phyloP scores from a whole-genome alignment of 2,888 invertebrate species.

The Candidula unifasciata region DNA sequence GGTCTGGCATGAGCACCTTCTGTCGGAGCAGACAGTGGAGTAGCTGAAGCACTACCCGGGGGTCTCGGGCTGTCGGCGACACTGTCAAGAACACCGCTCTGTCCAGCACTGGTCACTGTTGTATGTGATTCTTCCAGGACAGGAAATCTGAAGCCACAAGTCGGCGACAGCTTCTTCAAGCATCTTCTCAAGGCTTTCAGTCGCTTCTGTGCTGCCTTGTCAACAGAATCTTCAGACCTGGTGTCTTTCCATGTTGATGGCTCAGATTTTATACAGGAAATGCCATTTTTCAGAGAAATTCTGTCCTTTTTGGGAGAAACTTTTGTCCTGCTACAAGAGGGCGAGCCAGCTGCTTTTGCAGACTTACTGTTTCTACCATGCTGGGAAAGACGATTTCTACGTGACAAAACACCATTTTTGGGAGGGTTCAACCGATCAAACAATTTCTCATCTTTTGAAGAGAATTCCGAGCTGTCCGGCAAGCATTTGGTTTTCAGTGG shows the following conservation, averaged over 20 bases:
- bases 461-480: background rate
- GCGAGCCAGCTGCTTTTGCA: background rate
- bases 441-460: constrained; percentile 6
- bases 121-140: constrained; percentile 42
- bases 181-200: constrained; percentile 46
- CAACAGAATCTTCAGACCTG: background rate
- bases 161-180: constrained; percentile 43
- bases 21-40: background rate
- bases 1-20: background rate
- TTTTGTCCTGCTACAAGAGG: constrained; percentile 19
- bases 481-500: background rate
- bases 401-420: constrained; percentile 10
- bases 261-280: constrained; percentile 13
- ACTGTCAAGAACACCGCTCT: background rate
- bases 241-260: background rate
- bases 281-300: constrained; percentile 35
- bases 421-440: constrained; percentile 10
- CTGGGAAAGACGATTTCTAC: background rate
- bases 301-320: constrained; percentile 9
- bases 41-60: background rate
- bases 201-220: constrained; percentile 33
- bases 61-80: background rate
- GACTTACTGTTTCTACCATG: background rate
- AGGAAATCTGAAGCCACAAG: constrained; percentile 51
- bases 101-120: background rate